A percentile compares a stretch with the other conserved stretches of the same genome.
These are phyloP conservation scores for Teinopalpus imperialis DNA, from an alignment of 2,888 invertebrate genomes.

Conservation along the genomic window DNA sequence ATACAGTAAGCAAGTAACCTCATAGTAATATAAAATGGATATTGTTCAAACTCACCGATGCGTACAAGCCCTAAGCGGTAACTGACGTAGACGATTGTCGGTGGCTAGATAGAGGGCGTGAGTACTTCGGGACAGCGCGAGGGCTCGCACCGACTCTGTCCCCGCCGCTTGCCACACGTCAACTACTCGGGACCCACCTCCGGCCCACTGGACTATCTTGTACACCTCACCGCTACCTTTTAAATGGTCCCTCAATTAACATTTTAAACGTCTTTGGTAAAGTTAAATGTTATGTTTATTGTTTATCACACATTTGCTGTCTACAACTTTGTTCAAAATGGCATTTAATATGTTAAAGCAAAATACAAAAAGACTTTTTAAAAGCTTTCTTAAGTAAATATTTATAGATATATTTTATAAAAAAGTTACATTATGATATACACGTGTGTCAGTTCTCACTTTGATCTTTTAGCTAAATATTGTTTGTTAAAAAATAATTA, in stretches of 20 bases:
- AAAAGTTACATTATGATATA: no score
- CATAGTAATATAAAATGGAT: no score
- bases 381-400: no score
- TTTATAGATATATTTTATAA: no score
- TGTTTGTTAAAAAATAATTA: no score
- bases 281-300: conserved; percentile 1
- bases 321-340: neutral
- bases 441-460: no score
- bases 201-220: conserved; percentile 84
- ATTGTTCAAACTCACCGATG: conserved; percentile 54
- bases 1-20: no score
- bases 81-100: conserved; percentile 80
- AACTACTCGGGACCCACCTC: conserved; percentile 77
- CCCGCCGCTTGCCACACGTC: conserved; percentile 83
- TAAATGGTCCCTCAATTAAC: conserved; percentile 15
- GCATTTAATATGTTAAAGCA: no score
- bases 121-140: conserved; percentile 79
- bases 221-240: conserved; percentile 83
- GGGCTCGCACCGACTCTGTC: conserved; percentile 79
- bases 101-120: conserved; percentile 83
- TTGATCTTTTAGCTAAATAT: no score
- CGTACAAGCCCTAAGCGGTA: conserved; percentile 74
- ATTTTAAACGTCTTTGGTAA: conserved; percentile 7
- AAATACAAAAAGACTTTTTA: no score
- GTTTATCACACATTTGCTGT: conserved; percentile 1